Evolutionary conservation across 1,140 invertebrate species (phyloP).

Genomic region (Triops cancriformis): DNA sequence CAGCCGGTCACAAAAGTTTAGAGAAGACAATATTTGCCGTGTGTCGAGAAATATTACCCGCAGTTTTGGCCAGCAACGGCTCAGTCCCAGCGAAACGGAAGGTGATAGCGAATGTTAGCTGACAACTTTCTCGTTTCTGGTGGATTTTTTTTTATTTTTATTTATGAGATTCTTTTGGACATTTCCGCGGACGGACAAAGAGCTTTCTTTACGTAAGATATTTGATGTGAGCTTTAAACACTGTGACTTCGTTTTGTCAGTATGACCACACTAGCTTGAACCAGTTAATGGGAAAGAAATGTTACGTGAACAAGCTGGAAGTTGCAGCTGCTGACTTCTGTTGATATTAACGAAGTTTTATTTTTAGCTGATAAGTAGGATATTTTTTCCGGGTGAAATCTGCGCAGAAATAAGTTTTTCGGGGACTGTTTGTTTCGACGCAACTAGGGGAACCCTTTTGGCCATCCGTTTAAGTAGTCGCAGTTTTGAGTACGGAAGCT

Average conservation of each 20-base stretch:
- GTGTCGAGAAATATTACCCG: slow-evolving; percentile 64
- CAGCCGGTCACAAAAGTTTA: slow-evolving; percentile 60
- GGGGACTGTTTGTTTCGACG: background rate
- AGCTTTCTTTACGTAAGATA: background rate
- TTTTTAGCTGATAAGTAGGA: background rate
- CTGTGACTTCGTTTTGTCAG: background rate
- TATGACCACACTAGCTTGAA: background rate
- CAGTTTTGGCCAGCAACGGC: slow-evolving; percentile 57
- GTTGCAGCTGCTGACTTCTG: background rate
- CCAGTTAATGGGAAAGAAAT: background rate
- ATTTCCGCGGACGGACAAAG: background rate
- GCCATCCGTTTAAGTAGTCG: background rate
- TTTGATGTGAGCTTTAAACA: background rate
- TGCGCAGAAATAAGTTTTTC: background rate
- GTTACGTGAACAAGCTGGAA: background rate
- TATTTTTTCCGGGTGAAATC: background rate
- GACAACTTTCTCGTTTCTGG: background rate
- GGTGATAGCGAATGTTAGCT: slow-evolving; percentile 31
- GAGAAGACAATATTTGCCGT: slow-evolving; percentile 51
- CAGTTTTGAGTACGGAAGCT: background rate
- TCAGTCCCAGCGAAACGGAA: slow-evolving; percentile 30
- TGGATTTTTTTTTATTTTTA: background rate
- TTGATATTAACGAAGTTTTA: slow-evolving; percentile 8
- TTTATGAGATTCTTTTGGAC: background rate
- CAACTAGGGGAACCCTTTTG: background rate